A percentile compares a stretch with the other conserved stretches of the same genome.
These are phyloP conservation scores for Drosophila orosa DNA, from an alignment of 1,140 invertebrate species.

Conservation along the genomic window DNA sequence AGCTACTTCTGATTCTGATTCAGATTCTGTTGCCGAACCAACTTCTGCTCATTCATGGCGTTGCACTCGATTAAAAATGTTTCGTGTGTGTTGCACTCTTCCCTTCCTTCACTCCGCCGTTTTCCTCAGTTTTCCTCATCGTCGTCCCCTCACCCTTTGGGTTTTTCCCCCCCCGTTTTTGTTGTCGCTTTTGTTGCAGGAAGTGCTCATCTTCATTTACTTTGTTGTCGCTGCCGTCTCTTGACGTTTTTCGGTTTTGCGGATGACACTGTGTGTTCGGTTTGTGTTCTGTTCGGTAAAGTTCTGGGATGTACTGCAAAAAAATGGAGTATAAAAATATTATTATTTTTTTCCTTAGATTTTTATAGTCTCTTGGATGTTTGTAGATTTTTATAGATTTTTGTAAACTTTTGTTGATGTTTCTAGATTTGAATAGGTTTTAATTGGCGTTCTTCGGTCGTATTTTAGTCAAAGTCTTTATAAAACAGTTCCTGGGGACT, in stretches of 20 bases:
- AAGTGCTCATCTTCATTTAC: constrained; percentile 82
- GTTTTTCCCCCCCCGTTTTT: constrained; percentile 19
- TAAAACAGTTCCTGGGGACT: no score
- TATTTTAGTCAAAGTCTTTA: neutral
- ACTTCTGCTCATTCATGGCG: constrained; percentile 68
- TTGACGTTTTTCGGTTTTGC: constrained; percentile 57
- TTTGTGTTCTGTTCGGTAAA: constrained; percentile 16
- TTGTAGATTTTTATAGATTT: no score
- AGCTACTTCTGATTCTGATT: constrained; percentile 21
- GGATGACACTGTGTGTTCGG: constrained; percentile 49
- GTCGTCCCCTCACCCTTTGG: constrained; percentile 8
- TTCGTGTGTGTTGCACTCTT: constrained; percentile 43
- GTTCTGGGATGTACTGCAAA: constrained; percentile 16
- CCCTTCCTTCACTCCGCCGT: neutral
- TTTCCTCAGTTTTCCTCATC: constrained; percentile 20
- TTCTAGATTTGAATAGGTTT: no score
- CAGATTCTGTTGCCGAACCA: constrained; percentile 43
- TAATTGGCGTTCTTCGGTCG: no score
- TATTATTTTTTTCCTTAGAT: no score
- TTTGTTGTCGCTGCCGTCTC: constrained; percentile 67
- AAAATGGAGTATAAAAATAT: no score
- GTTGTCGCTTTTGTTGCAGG: constrained; percentile 79
- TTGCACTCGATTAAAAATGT: constrained; percentile 79
- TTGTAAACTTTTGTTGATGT: no score
- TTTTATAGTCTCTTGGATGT: no score